phyloP scores from a whole-genome alignment of 2,113 vertebrate species.

The Aegithalos caudatus region DNA sequence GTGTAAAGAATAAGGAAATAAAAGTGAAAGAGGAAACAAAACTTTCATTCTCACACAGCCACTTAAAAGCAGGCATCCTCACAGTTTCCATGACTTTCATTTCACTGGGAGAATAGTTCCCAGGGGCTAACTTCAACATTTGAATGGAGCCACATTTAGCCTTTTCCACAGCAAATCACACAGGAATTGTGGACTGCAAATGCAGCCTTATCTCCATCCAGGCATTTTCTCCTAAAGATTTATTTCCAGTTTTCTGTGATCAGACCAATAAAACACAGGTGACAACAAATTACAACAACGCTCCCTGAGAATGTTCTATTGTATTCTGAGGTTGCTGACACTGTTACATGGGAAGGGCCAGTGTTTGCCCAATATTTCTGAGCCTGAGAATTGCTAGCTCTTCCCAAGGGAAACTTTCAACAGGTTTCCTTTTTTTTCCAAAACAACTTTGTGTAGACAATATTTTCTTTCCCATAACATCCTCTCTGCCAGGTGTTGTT shows the following conservation, averaged over 20 bases:
- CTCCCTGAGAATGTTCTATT: neutral
- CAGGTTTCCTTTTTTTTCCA: too few species aligned
- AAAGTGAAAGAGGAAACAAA: slow-evolving; percentile 26
- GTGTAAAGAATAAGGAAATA: slow-evolving; percentile 9
- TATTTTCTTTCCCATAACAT: too few species aligned
- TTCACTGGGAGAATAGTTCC: neutral
- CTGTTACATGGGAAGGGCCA: neutral
- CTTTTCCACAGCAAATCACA: neutral
- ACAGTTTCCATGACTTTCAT: neutral
- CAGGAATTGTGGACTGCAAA: neutral
- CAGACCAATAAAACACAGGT: neutral
- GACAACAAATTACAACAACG: neutral
- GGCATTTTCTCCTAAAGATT: neutral
- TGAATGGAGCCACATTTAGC: neutral
- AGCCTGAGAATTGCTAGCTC: too few species aligned
- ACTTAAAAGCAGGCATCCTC: neutral
- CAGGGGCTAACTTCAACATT: neutral
- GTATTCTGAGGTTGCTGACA: neutral
- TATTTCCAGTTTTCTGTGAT: neutral
- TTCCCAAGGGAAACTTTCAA: too few species aligned
- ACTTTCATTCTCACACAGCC: neutral
- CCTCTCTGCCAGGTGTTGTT: too few species aligned
- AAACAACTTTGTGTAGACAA: too few species aligned
- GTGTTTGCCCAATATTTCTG: too few species aligned
- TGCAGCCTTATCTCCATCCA: neutral